Conservation (phyloP, 1,140 invertebrate species). For the Marisa cornuarietis region DNA sequence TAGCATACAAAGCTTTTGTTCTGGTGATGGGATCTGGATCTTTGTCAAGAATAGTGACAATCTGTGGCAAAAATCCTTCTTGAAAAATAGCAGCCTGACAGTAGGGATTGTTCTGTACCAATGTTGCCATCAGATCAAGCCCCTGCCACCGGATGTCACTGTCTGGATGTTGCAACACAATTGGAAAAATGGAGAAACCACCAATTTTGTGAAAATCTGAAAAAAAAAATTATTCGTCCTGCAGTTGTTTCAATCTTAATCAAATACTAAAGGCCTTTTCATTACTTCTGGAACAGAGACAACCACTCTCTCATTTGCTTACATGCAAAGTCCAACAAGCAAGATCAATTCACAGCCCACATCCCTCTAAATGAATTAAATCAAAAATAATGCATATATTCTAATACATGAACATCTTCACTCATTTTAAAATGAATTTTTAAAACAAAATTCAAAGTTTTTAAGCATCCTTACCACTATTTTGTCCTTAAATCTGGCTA, state of each 20-base stretch:
- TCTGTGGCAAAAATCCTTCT: slow-evolving; percentile 72
- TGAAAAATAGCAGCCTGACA: slow-evolving; percentile 77
- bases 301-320: too few species aligned
- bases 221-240: slow-evolving; percentile 30
- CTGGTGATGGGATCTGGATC: slow-evolving; percentile 72
- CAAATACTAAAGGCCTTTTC: background rate
- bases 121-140: slow-evolving; percentile 76
- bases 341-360: background rate
- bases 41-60: slow-evolving; percentile 74
- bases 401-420: too few species aligned
- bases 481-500: background rate
- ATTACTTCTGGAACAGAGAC: background rate
- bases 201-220: slow-evolving; percentile 84
- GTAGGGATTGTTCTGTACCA: slow-evolving; percentile 83
- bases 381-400: background rate
- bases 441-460: background rate
- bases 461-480: background rate
- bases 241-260: background rate
- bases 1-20: slow-evolving; percentile 78
- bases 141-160: slow-evolving; percentile 72
- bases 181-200: slow-evolving; percentile 76
- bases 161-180: slow-evolving; percentile 74
- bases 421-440: background rate
- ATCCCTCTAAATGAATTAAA: background rate
- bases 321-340: too few species aligned